Evolutionary conservation across 1,140 invertebrate genomes (phyloP), one percentile per base, ranked within the genome.

Genomic region (Scaptomyza graminum): DNA sequence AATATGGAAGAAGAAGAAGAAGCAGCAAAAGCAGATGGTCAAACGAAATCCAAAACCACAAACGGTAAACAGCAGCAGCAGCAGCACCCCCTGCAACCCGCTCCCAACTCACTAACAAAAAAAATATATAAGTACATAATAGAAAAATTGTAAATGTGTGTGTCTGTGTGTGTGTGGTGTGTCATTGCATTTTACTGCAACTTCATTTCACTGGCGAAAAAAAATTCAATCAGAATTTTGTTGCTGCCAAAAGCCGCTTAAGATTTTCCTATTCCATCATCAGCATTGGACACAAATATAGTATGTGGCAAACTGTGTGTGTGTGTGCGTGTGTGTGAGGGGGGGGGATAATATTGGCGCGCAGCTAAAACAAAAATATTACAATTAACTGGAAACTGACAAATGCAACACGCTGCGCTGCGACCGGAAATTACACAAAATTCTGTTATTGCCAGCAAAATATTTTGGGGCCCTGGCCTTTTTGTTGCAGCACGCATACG

Each of bases 141-240:
- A 63, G 66, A 68, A 72, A 79, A 79, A 80, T 67, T 63, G 59
- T 66, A 47, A 60, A 49, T 60, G 22, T 68, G 64, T 70, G 51
- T 65, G 46, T 68, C 51, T 70, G 52, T 66, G 55, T 60, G 49
- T 28, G 28, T 31, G 28, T 31, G 28, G 28, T 31, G 28, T 22
- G 18, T 3, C 18, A 22, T 7, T 61, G 50, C 56, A 61, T 52
- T 60, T n/a, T 47, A 12, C 13, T 64, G 71, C 51, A 52, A 15
- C 54, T 72, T 44, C 72, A 44, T 72, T 80, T 66, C 62, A 72
- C 57, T 67, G 25, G 49, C 46, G 15, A 63, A 67, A 81, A 63
- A 66, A 81, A 87, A 81, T 87, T 82, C 82, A 87, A 88, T 87
- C 83, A 88, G 79, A 67, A 75, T 82, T 79, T 71, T 82, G 43